These are phyloP conservation scores for Papilio machaon DNA, from an alignment of 1,140 invertebrate genomes.

Conservation along the genomic window DNA sequence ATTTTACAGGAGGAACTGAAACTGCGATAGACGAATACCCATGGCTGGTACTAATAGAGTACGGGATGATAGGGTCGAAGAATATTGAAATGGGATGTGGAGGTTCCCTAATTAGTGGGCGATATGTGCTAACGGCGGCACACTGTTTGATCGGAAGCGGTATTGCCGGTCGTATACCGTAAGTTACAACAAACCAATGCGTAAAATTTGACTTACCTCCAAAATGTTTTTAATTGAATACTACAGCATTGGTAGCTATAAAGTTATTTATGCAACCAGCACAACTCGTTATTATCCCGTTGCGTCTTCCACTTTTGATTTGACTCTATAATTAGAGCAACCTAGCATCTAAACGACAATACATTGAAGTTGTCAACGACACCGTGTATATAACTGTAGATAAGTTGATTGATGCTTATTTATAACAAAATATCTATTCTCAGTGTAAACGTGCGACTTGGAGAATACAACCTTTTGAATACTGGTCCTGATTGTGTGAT, in stretches of 20 bases:
- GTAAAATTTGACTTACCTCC: not conserved
- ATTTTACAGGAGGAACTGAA: conserved; percentile 55
- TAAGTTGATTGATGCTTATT: not conserved
- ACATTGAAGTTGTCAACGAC: not conserved
- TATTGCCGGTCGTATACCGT: conserved; percentile 47
- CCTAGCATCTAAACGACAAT: not conserved
- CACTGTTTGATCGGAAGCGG: conserved; percentile 56
- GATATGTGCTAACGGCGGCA: conserved; percentile 64
- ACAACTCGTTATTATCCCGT: not conserved
- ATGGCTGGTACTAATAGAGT: conserved; percentile 63
- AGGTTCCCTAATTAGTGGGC: conserved; percentile 61
- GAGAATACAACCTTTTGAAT: conserved; percentile 78
- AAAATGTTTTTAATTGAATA: too few species aligned
- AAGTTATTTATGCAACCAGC: too few species aligned
- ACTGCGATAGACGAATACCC: conserved; percentile 60
- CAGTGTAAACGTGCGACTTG: conserved; percentile 71
- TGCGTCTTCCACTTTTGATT: not conserved
- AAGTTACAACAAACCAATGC: conserved; percentile 43
- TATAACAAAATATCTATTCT: not conserved
- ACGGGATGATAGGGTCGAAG: conserved; percentile 47
- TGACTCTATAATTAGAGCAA: not conserved
- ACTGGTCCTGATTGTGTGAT: conserved; percentile 58
- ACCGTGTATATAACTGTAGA: not conserved
- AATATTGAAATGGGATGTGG: conserved; percentile 57
- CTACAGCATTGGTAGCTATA: too few species aligned